phyloP scores from a whole-genome alignment of 2,888 invertebrate genomes.

The Caenorhabditis japonica region DNA sequence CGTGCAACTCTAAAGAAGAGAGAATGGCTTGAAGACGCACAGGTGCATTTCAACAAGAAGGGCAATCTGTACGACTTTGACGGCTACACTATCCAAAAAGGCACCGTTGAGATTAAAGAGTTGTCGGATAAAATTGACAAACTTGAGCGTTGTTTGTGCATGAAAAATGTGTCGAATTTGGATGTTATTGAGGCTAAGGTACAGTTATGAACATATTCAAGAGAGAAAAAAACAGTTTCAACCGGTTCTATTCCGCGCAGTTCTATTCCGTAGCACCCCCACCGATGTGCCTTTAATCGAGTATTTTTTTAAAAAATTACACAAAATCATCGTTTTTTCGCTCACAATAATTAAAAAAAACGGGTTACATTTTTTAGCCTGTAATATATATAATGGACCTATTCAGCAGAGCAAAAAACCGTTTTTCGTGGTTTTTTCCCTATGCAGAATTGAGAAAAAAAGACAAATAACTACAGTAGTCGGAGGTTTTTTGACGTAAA shows the following conservation, averaged over 20 bases:
- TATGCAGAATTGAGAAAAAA: no score
- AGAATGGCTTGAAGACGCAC: slow-evolving; percentile 86
- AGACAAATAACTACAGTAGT: no score
- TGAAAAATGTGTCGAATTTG: slow-evolving; percentile 36
- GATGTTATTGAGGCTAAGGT: slow-evolving; percentile 33
- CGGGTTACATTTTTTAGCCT: not conserved
- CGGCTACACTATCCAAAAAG: slow-evolving; percentile 37
- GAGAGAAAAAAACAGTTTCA: no score
- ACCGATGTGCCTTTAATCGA: no score
- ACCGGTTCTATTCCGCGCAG: slow-evolving; percentile 40
- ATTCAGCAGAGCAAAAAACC: no score
- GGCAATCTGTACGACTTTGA: slow-evolving; percentile 79
- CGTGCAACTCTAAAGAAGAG: slow-evolving; percentile 15
- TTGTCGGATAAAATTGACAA: slow-evolving; percentile 3
- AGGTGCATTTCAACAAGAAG: slow-evolving; percentile 84
- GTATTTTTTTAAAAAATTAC: no score
- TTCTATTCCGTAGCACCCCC: no score
- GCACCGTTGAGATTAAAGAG: slow-evolving; percentile 12
- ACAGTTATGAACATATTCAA: no score
- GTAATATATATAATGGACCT: no score
- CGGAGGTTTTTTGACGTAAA: no score
- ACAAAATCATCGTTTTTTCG: no score
- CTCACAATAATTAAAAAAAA: slow-evolving; percentile 79
- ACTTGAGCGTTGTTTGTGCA: slow-evolving; percentile 16
- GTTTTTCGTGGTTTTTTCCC: no score